Conservation (phyloP, 2,797 vertebrate species). For the Pelodytes ibericus region DNA sequence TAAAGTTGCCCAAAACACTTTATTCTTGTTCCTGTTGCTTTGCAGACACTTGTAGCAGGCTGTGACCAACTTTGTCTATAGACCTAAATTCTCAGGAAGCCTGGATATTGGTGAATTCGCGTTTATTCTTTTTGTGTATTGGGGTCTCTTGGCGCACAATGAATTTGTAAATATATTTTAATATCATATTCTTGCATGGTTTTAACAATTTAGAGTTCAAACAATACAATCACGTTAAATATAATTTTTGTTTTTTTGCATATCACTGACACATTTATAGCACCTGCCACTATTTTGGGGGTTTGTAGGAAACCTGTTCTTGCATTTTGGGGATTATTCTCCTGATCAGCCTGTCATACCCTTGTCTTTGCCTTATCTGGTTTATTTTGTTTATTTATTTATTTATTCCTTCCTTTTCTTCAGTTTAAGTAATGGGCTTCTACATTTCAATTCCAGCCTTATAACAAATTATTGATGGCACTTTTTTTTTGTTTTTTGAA, state of each 20-base stretch:
- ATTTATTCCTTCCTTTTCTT: background rate
- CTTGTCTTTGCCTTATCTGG: conserved; percentile 1
- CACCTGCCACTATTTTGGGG: background rate
- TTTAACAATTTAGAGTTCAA: no score
- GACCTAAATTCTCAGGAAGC: background rate
- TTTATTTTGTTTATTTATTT: no score
- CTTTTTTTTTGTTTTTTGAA: no score
- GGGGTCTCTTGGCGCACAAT: no score
- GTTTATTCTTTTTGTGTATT: background rate
- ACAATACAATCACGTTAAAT: no score
- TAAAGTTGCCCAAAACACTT: conserved; percentile 19
- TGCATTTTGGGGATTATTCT: background rate
- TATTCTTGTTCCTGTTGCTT: conserved; percentile 14
- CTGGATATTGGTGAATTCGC: background rate
- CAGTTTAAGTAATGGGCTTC: background rate
- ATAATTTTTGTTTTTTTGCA: no score
- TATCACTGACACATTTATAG: background rate
- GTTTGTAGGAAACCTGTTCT: background rate
- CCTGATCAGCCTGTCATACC: background rate
- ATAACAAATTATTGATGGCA: conserved; percentile 1
- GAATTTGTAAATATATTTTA: conserved; percentile 20
- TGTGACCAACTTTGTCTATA: background rate
- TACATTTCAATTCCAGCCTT: conserved; percentile 29
- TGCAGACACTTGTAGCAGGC: background rate
- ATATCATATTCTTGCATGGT: no score